These are phyloP conservation scores for Scortum barcoo DNA, from an alignment of 2,113 vertebrate species.

Conservation along the genomic window DNA sequence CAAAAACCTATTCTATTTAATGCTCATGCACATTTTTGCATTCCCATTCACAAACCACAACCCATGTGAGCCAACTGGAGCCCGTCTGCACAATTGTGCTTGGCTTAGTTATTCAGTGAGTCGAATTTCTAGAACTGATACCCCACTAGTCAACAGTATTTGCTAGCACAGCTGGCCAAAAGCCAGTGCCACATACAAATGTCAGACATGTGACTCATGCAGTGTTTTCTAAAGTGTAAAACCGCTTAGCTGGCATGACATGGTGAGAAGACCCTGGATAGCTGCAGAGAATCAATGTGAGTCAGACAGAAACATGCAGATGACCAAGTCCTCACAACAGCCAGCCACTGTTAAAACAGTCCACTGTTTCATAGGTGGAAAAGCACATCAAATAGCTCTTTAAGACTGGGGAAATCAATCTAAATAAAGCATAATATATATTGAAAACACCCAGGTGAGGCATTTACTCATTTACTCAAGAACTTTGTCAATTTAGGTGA, in stretches of 20 bases:
- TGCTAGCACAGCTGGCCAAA: conserved; percentile 29
- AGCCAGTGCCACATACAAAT: conserved; percentile 40
- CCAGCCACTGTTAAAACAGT: conserved; percentile 15
- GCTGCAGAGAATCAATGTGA: conserved; percentile 35
- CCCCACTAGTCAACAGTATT: conserved; percentile 44
- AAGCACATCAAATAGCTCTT: background rate
- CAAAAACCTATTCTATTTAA: background rate
- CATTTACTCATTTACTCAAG: conserved; percentile 2
- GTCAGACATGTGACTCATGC: conserved; percentile 66
- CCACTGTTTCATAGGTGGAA: background rate
- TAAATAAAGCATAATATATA: conserved; percentile 5
- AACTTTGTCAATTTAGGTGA: background rate
- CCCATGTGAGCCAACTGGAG: conserved; percentile 12
- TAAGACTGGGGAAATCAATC: background rate
- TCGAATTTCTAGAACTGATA: conserved; percentile 61
- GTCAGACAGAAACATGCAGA: conserved; percentile 53
- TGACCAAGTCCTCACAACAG: conserved; percentile 47
- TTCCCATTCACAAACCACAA: conserved; percentile 36
- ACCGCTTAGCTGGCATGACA: conserved; percentile 57
- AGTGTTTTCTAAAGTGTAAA: conserved; percentile 54
- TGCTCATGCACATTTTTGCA: background rate
- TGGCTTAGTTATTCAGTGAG: conserved; percentile 21
- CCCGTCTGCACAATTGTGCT: conserved; percentile 12
- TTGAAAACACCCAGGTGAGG: background rate
- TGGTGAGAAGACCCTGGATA: conserved; percentile 36